These are phyloP conservation scores for Acanthurus lineatus DNA, from an alignment of 2,797 vertebrate genomes.

Conservation along the genomic window DNA sequence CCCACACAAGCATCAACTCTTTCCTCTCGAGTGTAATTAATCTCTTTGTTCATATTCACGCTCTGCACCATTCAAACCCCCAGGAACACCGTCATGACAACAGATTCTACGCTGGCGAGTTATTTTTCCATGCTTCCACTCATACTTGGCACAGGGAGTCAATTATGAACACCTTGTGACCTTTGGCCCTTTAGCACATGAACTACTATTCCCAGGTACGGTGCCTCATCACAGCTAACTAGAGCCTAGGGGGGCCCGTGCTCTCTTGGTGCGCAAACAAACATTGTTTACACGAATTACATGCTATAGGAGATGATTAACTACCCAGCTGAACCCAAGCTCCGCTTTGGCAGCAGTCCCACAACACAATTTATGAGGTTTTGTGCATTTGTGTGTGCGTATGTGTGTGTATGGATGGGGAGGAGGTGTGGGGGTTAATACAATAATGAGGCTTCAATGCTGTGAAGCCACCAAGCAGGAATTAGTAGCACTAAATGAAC, in stretches of 20 bases:
- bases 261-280: constrained; percentile 68
- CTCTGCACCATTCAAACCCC: constrained; percentile 31
- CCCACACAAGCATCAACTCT: constrained; percentile 41
- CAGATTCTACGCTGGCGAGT: constrained; percentile 31
- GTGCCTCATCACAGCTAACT: constrained; percentile 62
- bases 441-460: constrained; percentile 73
- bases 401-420: constrained; percentile 6
- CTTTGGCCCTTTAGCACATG: constrained; percentile 65
- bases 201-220: constrained; percentile 69
- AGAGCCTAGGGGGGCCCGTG: constrained; percentile 49
- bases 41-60: constrained; percentile 65
- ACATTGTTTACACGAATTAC: constrained; percentile 77
- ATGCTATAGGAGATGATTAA: constrained; percentile 80
- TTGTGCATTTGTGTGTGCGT: constrained; percentile 46
- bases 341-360: constrained; percentile 67
- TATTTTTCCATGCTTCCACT: constrained; percentile 39
- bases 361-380: constrained; percentile 71
- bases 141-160: constrained; percentile 59
- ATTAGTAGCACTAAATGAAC: constrained; percentile 77
- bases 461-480: constrained; percentile 70
- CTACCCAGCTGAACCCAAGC: constrained; percentile 74
- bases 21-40: constrained; percentile 69
- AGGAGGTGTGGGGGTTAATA: constrained; percentile 54
- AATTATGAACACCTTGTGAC: constrained; percentile 77
- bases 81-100: constrained; percentile 44